Conservation (phyloP, 2,888 invertebrate genomes). For the Andrena bicolor region DNA sequence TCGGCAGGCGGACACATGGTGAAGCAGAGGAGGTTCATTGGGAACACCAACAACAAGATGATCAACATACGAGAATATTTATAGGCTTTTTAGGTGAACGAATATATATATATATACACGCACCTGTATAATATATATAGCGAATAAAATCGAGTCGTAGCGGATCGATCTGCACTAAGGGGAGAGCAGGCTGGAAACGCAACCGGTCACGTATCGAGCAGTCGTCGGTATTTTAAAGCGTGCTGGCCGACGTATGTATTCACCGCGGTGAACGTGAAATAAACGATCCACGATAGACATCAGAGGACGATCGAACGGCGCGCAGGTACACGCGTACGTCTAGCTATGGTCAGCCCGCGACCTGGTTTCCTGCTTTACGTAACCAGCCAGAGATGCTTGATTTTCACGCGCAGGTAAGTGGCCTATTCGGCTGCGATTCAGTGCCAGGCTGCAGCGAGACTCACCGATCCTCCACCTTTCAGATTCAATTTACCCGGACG, state of each 20-base stretch:
- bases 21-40: conserved; percentile 83
- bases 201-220: conserved; percentile 22
- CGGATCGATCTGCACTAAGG: conserved; percentile 36
- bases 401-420: conserved; percentile 44
- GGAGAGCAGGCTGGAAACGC: not conserved
- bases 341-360: conserved; percentile 30
- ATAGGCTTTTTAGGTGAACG: conserved; percentile 56
- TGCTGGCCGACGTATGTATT: not conserved
- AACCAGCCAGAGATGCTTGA: conserved; percentile 25
- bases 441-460: not conserved
- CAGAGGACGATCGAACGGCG: conserved; percentile 19
- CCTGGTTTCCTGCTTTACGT: conserved; percentile 45
- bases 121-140: not conserved
- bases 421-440: not conserved
- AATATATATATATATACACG: not conserved
- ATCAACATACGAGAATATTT: conserved; percentile 82
- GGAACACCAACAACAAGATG: conserved; percentile 82
- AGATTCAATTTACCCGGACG: conserved; percentile 33
- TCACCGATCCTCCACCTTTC: conserved; percentile 27
- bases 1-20: conserved; percentile 80
- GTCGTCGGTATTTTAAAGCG: conserved; percentile 13
- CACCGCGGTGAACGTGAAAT: conserved; percentile 23
- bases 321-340: conserved; percentile 2
- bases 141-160: not conserved
- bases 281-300: conserved; percentile 25